Evolutionary conservation across 2,797 vertebrate species (phyloP).

Genomic region (Gypaetus barbatus): DNA sequence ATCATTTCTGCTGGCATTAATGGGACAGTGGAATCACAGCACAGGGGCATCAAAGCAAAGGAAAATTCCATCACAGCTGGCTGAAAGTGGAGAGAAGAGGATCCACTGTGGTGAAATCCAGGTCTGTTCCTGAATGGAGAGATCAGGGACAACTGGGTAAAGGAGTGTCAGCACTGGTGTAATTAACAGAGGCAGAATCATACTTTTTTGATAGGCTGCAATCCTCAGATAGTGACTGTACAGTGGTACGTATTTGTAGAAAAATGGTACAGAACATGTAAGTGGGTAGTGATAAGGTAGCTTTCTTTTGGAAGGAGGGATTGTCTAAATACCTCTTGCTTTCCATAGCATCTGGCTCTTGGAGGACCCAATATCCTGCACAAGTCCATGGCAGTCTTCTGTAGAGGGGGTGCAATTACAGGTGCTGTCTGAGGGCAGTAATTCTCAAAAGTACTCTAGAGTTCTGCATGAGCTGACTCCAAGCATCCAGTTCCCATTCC

Average conservation of each 20-base stretch:
- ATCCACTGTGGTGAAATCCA: not conserved
- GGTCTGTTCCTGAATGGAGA: not conserved
- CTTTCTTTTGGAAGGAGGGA: not conserved
- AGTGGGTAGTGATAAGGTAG: not conserved
- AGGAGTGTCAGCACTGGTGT: not conserved
- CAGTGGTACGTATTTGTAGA: not conserved
- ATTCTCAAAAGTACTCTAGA: not conserved
- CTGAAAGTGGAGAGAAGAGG: not conserved
- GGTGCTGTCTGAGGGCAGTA: not conserved
- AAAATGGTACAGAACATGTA: rapidly evolving
- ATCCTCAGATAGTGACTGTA: not conserved
- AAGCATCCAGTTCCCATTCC: not conserved
- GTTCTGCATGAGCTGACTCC: not conserved
- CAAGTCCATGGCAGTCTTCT: not conserved
- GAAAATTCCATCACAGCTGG: not conserved
- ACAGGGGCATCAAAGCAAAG: not conserved
- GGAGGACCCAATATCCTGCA: not conserved
- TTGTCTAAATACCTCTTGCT: not conserved
- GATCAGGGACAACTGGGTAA: not conserved
- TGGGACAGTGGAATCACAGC: not conserved
- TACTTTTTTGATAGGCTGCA: not conserved
- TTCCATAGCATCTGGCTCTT: not conserved
- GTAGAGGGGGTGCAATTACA: not conserved
- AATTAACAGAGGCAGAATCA: not conserved
- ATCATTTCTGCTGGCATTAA: conserved; percentile 19